Conservation (phyloP, 2,113 vertebrate genomes). For the Odocoileus hemionus region DNA sequence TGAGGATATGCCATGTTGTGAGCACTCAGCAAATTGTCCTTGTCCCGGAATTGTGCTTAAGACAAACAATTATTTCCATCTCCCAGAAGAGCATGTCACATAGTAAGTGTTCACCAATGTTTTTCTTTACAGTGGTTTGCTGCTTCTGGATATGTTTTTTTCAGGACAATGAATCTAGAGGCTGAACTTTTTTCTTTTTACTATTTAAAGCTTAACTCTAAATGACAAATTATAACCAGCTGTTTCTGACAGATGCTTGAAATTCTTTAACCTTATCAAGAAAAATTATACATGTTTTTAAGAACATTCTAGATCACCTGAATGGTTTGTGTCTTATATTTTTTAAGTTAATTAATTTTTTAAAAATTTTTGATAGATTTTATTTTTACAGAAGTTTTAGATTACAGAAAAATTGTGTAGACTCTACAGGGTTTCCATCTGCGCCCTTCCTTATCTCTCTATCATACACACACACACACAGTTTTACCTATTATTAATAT, state of each 20-base stretch:
- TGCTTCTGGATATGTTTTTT: not conserved
- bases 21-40: not conserved
- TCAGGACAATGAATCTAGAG: not conserved
- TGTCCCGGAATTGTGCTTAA: not conserved
- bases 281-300: not conserved
- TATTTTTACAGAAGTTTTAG: not conserved
- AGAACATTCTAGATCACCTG: not conserved
- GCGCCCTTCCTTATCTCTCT: accelerated
- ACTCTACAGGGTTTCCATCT: not conserved
- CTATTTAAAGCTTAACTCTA: not conserved
- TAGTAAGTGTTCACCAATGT: not conserved
- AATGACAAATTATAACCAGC: not conserved
- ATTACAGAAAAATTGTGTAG: not conserved
- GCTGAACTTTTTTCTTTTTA: not conserved
- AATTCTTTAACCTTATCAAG: not conserved
- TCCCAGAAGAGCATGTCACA: not conserved
- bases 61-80: not conserved
- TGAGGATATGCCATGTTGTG: not conserved
- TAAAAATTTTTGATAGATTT: not conserved
- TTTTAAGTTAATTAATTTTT: not conserved
- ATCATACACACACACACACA: not conserved
- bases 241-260: not conserved
- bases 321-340: not conserved
- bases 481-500: not conserved
- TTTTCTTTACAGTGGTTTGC: not conserved